Percentiles rank a stretch among this genome's conserved stretches.
These are phyloP conservation scores for Lasioglossum baleicum DNA, from an alignment of 1,140 invertebrate genomes.

Conservation along the genomic window DNA sequence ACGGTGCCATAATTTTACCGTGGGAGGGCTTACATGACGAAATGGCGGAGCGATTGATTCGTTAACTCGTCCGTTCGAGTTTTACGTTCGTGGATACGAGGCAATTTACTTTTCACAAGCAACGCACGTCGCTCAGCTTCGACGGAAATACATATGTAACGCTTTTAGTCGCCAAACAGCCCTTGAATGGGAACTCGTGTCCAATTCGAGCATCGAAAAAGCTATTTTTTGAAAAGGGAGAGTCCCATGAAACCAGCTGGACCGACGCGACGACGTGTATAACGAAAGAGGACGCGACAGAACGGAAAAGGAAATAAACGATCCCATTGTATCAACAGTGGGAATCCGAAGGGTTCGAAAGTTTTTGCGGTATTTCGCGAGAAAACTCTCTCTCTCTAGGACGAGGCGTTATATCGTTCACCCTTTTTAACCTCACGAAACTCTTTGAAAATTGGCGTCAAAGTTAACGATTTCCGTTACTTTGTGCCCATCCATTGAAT, in stretches of 20 bases:
- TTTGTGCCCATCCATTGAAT: constrained; percentile 20
- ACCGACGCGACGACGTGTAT: background rate
- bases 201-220: background rate
- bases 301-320: background rate
- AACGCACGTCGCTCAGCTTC: background rate
- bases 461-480: constrained; percentile 44
- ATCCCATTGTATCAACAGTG: background rate
- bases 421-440: background rate
- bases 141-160: background rate
- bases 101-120: constrained; percentile 3
- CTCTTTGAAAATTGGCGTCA: constrained; percentile 29
- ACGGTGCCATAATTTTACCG: no score
- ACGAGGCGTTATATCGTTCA: background rate
- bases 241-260: background rate
- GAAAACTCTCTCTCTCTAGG: background rate
- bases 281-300: background rate
- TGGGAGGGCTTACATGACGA: no score
- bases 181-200: constrained; percentile 1
- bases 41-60: background rate
- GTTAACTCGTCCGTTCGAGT: background rate
- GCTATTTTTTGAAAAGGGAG: background rate
- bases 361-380: background rate
- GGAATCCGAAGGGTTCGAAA: background rate
- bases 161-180: background rate
- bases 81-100: background rate